Conservation (phyloP, 1,140 invertebrate species). For the Drosophila sechellia region DNA sequence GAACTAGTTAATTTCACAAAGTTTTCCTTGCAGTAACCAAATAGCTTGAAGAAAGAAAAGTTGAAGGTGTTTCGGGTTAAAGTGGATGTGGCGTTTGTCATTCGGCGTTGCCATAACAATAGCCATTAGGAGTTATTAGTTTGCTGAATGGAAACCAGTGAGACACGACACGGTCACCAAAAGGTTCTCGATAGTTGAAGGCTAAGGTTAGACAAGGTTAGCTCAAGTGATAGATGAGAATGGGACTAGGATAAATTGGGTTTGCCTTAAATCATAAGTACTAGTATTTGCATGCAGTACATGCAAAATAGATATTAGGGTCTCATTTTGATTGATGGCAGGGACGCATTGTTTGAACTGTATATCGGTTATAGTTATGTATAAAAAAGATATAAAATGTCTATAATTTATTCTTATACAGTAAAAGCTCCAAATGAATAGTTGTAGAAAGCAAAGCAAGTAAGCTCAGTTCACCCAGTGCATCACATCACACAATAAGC, state of each 20-base stretch:
- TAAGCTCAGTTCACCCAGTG: neutral
- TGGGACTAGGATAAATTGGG: neutral
- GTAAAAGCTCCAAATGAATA: too few relatives aligned
- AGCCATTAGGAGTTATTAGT: conserved; percentile 66
- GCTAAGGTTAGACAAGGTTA: conserved; percentile 56
- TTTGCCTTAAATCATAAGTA: neutral
- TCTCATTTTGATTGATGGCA: conserved; percentile 26
- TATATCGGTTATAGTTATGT: neutral
- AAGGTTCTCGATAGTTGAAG: conserved; percentile 42
- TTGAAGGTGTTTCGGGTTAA: conserved; percentile 4
- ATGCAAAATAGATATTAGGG: conserved; percentile 32
- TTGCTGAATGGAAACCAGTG: conserved; percentile 30
- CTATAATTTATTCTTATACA: too few relatives aligned
- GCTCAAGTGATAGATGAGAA: conserved; percentile 18
- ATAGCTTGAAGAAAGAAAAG: neutral
- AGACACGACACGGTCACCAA: conserved; percentile 27
- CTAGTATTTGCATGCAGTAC: conserved; percentile 9
- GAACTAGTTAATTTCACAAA: neutral
- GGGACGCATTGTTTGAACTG: neutral
- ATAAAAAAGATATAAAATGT: too few relatives aligned
- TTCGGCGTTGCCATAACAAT: conserved; percentile 38
- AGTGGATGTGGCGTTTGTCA: conserved; percentile 35
- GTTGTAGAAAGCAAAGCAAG: neutral
- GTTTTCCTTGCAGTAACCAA: neutral
- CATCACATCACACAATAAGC: conserved; percentile 13